A percentile compares a stretch with the other conserved stretches of the same genome.
These are phyloP conservation scores for Epinotia demarniana DNA, from an alignment of 2,888 invertebrate species.

Conservation along the genomic window DNA sequence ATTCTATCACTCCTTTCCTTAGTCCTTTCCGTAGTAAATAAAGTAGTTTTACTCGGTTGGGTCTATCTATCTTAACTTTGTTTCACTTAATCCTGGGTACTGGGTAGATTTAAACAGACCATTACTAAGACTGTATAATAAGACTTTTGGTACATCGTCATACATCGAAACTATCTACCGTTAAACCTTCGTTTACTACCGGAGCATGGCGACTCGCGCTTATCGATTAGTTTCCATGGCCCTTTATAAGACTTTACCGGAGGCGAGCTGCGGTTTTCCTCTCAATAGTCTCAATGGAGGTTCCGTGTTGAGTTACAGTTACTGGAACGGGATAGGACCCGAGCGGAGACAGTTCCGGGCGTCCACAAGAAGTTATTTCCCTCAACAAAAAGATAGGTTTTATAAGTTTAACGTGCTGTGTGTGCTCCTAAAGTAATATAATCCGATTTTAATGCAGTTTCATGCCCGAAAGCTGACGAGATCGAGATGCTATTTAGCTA, in stretches of 20 bases:
- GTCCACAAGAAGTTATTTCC: too few species aligned
- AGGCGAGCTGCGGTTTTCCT: background rate
- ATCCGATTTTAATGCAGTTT: too few species aligned
- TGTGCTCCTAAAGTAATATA: too few species aligned
- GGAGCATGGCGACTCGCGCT: background rate
- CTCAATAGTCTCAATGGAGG: background rate
- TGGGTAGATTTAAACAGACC: background rate
- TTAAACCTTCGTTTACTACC: constrained; percentile 12
- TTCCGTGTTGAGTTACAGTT: constrained; percentile 4
- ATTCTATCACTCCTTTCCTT: too few species aligned
- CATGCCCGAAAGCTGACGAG: too few species aligned
- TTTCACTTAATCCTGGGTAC: too few species aligned
- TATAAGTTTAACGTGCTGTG: too few species aligned
- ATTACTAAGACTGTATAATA: background rate
- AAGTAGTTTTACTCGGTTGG: too few species aligned
- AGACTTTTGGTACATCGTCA: background rate
- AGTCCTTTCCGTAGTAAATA: too few species aligned
- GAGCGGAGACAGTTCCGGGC: background rate
- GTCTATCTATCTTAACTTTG: too few species aligned
- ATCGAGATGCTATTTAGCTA: too few species aligned
- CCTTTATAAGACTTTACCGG: constrained; percentile 2
- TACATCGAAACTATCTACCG: constrained; percentile 2
- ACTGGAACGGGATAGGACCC: background rate
- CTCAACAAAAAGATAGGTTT: too few species aligned
- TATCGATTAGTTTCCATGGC: constrained; percentile 15